phyloP scores from a whole-genome alignment of 1,140 invertebrate genomes.

The Belonocnema kinseyi region DNA sequence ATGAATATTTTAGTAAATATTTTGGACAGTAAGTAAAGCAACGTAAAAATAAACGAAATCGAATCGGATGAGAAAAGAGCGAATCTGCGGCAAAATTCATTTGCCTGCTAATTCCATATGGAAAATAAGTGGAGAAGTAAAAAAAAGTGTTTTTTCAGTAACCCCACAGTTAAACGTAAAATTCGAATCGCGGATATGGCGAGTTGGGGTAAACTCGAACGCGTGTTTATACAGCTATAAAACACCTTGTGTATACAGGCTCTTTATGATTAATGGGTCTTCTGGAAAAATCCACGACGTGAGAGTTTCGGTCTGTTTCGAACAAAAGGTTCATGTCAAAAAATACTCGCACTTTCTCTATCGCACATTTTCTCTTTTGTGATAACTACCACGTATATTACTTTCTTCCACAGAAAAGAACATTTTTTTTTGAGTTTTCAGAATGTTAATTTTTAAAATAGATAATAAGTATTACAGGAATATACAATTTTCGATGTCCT shows the following conservation, averaged over 20 bases:
- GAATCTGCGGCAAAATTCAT: background rate
- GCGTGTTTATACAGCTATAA: slow-evolving; percentile 15
- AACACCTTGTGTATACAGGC: background rate
- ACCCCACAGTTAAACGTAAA: background rate
- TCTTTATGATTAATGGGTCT: slow-evolving; percentile 19
- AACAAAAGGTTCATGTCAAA: slow-evolving; percentile 14
- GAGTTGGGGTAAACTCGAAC: background rate
- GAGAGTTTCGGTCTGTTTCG: slow-evolving; percentile 17
- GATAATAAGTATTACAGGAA: too few relatives aligned
- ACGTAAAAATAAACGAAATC: slow-evolving; percentile 9
- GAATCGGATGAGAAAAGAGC: background rate
- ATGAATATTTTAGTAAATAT: too few relatives aligned
- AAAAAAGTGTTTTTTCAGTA: slow-evolving; percentile 6
- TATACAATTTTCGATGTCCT: too few relatives aligned
- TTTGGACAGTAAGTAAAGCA: too few relatives aligned
- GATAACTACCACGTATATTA: background rate
- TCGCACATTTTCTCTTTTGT: background rate
- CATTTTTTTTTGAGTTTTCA: too few relatives aligned
- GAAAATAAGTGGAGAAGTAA: background rate
- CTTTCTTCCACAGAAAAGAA: background rate
- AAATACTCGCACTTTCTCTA: background rate
- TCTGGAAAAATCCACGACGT: background rate
- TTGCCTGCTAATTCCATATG: slow-evolving; percentile 5
- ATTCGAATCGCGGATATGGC: background rate
- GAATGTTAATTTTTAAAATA: too few relatives aligned